Base-by-base conservation (phyloP, 2,797 vertebrate genomes). In the Threskiornis aethiopicus region DNA sequence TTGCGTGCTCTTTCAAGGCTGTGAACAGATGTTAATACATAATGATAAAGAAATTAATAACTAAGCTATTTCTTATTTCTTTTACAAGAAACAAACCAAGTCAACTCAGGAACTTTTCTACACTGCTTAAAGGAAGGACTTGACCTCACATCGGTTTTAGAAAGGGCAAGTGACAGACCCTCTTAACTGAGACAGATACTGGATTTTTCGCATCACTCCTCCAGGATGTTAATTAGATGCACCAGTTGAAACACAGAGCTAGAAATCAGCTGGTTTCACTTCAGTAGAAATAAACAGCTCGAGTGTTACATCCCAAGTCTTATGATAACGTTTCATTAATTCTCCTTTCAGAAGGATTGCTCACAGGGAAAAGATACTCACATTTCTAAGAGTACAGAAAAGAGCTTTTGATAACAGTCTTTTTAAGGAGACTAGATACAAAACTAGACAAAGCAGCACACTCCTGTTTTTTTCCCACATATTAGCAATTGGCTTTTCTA, bases 271-370 rank as follows among this genome's bases (percentile, higher is more conserved):
- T 67, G 70, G 44, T 93, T 91, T 95, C 84, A 87, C 47, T 92
- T 93, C 64, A 83, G 44, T 2, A 79, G 37, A 93, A 97, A 93
- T 87, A 93, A 94, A 94, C 90, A 85, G 77, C 57, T 90, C 4
- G 1, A 89, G 84, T 83, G 69, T 82, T 89, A 91, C 78, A 67
- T 89, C 61, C 85, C 52, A 29, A 72, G 64, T 77, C 90, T 95
- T 87, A 44, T 73, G 90, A 73, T 79, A 90, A 90, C 2, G 8
- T 94, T 94, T 96, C 90, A 95, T 83, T 93, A 91, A 83, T 64
- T 96, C 80, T 79, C 69, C 61, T 88, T 84, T 89, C 88, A 87
- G 65, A 78, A 93, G 58, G 71, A 83, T 14, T 83, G 92, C 64
- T 96, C 71, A 71, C 33, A 89, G 67, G 66, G 71, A 92, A 87